These are phyloP conservation scores for Nineta flava DNA, from an alignment of 2,888 invertebrate species.

Conservation along the genomic window DNA sequence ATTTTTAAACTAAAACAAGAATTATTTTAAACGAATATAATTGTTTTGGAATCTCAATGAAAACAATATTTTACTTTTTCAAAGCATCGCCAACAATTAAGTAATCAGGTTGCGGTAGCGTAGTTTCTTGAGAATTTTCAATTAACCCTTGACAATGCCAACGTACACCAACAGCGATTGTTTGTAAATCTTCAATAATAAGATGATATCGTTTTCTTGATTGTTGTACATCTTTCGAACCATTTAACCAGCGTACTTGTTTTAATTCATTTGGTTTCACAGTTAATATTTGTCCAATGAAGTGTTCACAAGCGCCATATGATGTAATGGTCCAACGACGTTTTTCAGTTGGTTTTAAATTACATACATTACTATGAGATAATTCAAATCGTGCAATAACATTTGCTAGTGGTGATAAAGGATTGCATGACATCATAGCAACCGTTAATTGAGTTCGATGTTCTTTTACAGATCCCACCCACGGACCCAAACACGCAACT, in stretches of 20 bases:
- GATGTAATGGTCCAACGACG: neutral
- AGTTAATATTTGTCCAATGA: constrained; percentile 4
- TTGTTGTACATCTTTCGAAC: constrained; percentile 47
- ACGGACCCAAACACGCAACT: constrained; percentile 5
- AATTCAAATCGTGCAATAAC: constrained; percentile 4
- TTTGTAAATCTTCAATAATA: constrained; percentile 68
- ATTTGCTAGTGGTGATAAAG: neutral
- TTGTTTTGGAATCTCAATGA: too few relatives aligned
- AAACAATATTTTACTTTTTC: constrained; percentile 30
- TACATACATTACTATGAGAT: neutral
- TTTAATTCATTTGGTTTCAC: constrained; percentile 41
- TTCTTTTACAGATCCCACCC: constrained; percentile 7
- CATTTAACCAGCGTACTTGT: constrained; percentile 64
- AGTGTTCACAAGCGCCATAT: constrained; percentile 6
- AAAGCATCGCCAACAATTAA: constrained; percentile 61
- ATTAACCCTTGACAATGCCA: constrained; percentile 73
- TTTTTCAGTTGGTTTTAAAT: constrained; percentile 6
- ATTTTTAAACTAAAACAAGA: constrained; percentile 46
- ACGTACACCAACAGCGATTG: constrained; percentile 66
- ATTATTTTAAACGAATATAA: neutral
- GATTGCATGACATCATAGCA: neutral
- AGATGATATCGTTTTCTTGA: constrained; percentile 31
- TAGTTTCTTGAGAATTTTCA: constrained; percentile 35
- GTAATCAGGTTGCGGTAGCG: constrained; percentile 49
- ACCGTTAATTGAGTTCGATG: constrained; percentile 2